Conservation (phyloP, 2,113 vertebrate species). For the Xiphophorus hellerii region DNA sequence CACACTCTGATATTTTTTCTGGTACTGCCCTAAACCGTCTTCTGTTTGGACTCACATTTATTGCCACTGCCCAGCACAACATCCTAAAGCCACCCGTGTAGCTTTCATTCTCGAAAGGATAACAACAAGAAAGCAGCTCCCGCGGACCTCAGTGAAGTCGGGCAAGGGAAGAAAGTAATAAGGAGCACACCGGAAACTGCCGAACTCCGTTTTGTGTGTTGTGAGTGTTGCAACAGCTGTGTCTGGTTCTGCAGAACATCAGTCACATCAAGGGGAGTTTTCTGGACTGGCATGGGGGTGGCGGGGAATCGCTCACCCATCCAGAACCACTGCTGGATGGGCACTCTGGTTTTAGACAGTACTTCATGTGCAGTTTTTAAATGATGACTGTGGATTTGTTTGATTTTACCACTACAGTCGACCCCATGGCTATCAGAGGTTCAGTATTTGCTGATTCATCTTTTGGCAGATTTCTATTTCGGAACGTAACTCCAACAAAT, state of each 20-base stretch:
- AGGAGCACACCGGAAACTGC: constrained; percentile 41
- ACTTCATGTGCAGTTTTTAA: background rate
- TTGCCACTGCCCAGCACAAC: constrained; percentile 15
- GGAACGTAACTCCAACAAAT: too few species aligned
- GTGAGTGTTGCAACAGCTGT: constrained; percentile 71
- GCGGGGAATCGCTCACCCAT: constrained; percentile 7
- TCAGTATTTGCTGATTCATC: too few species aligned
- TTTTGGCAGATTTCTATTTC: too few species aligned
- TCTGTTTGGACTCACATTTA: background rate
- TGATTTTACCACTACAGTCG: background rate
- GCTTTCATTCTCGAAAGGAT: constrained; percentile 34
- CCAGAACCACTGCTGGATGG: constrained; percentile 22
- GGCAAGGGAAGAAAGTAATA: constrained; percentile 17
- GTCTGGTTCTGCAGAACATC: constrained; percentile 56
- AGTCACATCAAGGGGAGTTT: constrained; percentile 49
- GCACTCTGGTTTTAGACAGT: too few species aligned
- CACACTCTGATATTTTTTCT: background rate
- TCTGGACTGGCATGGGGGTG: constrained; percentile 7
- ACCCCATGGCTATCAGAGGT: too few species aligned
- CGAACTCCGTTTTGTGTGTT: constrained; percentile 54
- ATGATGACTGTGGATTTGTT: background rate
- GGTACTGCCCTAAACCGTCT: background rate
- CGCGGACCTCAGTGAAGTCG: constrained; percentile 13
- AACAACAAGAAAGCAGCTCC: constrained; percentile 12
- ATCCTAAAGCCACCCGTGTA: constrained; percentile 46